Base-by-base conservation (phyloP, 2,888 invertebrate species). In the Cosmia pyralina region DNA sequence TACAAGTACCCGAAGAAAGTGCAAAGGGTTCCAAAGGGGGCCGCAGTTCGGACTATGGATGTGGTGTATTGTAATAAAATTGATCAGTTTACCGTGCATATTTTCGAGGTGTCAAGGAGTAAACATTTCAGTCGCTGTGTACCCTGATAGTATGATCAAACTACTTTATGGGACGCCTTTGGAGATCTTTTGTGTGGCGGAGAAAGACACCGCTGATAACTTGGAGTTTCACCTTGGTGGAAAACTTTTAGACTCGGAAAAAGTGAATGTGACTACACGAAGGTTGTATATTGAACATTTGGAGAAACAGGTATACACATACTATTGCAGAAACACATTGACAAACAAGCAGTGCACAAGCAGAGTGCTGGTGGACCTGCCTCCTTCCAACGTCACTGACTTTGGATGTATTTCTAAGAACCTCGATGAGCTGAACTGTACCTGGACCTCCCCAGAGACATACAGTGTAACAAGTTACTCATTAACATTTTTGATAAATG, bases 361-460 rank as follows among this genome's bases (percentile, higher is more conserved):
- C 65, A 89, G 93, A 67, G 93, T 96, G 1, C 81, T 94, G 59
- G 93, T 95, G 67, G 97, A 97, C 57, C 93, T 95, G 57, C 94
- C 96, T 70, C 98, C 98, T 0, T 90, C 95, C 75, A 92, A 96
- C 84, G 97, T 98, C 4, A 92, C 94, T 13, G 97, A 98, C 90
- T 98, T 98, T 88, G 94, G 94, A 44, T 99, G 98, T 89, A 93
- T 97, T 65, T 97, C 98, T 17, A 94, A 96, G 81, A 98, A 98
- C 90, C 97, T 98, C 94, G 97, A 97, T 69, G 97, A 97, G 85
- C 93, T 98, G 84, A 97, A 97, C 19, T 99, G 98, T 90, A 96
- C 97, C 2, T 98, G 98, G 97, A 97, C 96, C 0, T 95, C 96
- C 62, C 97, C 97, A 1, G 87, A 88, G 4, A 81, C 95, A 94